phyloP scores from a whole-genome alignment of 2,888 invertebrate species.

The Nomada ferruginata region DNA sequence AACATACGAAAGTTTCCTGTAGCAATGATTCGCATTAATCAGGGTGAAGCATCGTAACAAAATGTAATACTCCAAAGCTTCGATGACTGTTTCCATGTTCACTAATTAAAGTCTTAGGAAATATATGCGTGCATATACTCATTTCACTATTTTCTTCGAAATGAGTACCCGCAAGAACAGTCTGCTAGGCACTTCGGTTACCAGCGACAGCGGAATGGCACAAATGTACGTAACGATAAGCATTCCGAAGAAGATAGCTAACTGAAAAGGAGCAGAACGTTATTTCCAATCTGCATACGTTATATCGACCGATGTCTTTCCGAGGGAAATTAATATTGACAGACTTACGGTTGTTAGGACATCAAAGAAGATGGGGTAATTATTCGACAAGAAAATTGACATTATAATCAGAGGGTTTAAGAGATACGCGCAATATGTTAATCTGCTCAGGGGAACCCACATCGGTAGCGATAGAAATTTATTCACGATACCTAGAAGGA shows the following conservation, averaged over 20 bases:
- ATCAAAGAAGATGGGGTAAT: slow-evolving; percentile 78
- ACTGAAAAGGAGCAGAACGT: slow-evolving; percentile 65
- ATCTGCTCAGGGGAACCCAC: slow-evolving; percentile 84
- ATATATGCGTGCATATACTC: neutral
- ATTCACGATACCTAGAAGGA: slow-evolving; percentile 82
- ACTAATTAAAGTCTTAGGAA: neutral
- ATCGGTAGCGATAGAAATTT: slow-evolving; percentile 81
- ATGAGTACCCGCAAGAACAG: slow-evolving; percentile 78
- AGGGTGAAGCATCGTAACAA: neutral
- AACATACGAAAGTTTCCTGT: neutral
- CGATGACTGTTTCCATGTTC: neutral
- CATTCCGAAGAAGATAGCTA: slow-evolving; percentile 76
- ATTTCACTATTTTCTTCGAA: slow-evolving; percentile 31
- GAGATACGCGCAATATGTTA: slow-evolving; percentile 87
- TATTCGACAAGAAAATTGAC: slow-evolving; percentile 82
- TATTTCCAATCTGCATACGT: neutral
- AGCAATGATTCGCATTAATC: neutral
- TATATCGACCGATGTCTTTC: no score
- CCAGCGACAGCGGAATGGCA: slow-evolving; percentile 80
- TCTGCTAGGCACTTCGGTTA: slow-evolving; percentile 83
- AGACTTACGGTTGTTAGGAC: slow-evolving; percentile 80
- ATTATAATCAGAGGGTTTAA: slow-evolving; percentile 86
- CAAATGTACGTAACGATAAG: slow-evolving; percentile 78
- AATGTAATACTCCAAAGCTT: neutral
- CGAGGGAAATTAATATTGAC: no score